A percentile compares a stretch with the other conserved stretches of the same genome.
phyloP scores from a whole-genome alignment of 2,797 vertebrate species.

The Ataeniobius toweri region DNA sequence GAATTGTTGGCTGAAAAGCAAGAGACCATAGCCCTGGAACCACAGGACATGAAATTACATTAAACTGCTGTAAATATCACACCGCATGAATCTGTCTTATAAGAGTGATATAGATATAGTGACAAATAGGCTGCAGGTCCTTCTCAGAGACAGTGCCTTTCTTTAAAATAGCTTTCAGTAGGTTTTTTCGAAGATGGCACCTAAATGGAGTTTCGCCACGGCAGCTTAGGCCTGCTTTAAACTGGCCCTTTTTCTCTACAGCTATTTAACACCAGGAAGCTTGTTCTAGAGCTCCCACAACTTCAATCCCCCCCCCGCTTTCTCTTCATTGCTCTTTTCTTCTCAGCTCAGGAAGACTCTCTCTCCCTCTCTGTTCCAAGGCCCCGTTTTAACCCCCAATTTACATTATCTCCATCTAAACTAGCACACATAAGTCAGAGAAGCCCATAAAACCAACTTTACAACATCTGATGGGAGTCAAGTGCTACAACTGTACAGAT shows the following conservation, averaged over 20 bases:
- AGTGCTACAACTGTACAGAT: slow-evolving; percentile 9
- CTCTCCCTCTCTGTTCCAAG: slow-evolving; percentile 54
- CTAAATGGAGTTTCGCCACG: slow-evolving; percentile 52
- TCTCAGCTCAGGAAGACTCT: slow-evolving; percentile 39
- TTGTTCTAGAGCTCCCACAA: slow-evolving; percentile 52
- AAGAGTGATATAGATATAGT: no score
- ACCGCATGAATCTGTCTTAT: no score
- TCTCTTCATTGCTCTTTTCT: slow-evolving; percentile 28
- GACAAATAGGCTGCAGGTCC: neutral
- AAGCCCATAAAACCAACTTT: slow-evolving; percentile 9
- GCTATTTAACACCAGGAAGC: slow-evolving; percentile 50
- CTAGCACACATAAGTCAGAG: slow-evolving; percentile 54
- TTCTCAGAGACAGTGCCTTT: slow-evolving; percentile 33
- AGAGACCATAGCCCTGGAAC: no score
- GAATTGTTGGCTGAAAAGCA: no score
- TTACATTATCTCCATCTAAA: slow-evolving; percentile 49
- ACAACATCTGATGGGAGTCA: slow-evolving; percentile 1
- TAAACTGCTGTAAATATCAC: no score
- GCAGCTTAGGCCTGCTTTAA: slow-evolving; percentile 56
- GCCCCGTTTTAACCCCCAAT: slow-evolving; percentile 56
- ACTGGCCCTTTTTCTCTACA: slow-evolving; percentile 31
- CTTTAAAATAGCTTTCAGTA: slow-evolving; percentile 21
- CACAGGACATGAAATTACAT: no score
- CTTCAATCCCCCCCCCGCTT: slow-evolving; percentile 6
- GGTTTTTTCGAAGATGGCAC: slow-evolving; percentile 55